Conservation (phyloP, 1,140 invertebrate species). For the Bombus sibiricus region DNA sequence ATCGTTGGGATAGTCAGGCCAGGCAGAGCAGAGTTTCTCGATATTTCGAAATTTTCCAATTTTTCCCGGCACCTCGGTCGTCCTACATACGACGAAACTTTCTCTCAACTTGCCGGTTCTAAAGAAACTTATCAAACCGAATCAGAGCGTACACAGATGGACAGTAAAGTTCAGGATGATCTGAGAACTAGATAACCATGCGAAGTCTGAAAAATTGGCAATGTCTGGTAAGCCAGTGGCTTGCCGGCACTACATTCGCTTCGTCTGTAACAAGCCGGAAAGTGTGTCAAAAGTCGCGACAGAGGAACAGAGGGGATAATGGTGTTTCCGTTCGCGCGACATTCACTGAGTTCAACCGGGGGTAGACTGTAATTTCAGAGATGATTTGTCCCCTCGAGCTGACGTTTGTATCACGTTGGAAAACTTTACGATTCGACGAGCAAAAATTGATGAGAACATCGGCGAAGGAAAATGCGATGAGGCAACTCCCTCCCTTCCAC, state of each 20-base stretch:
- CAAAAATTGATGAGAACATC: background rate
- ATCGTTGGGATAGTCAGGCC: background rate
- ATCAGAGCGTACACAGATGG: slow-evolving; percentile 19
- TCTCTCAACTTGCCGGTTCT: background rate
- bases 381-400: slow-evolving; percentile 1
- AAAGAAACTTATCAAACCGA: slow-evolving; percentile 27
- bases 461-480: too few species aligned
- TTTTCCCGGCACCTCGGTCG: background rate
- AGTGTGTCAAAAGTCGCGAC: slow-evolving; percentile 31
- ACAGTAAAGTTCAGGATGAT: slow-evolving; percentile 4
- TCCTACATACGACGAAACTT: background rate
- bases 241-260: background rate
- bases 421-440: background rate
- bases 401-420: background rate
- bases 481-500: too few species aligned
- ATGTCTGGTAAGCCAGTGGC: slow-evolving; percentile 1
- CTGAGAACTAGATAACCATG: background rate
- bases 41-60: slow-evolving; percentile 24
- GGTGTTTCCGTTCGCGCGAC: slow-evolving; percentile 4
- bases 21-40: background rate
- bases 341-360: background rate
- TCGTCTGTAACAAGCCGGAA: slow-evolving; percentile 16
- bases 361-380: background rate
- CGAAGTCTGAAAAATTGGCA: slow-evolving; percentile 32
- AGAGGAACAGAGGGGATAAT: background rate